phyloP scores from a whole-genome alignment of 2,888 invertebrate genomes.

The Rhingia rostrata region DNA sequence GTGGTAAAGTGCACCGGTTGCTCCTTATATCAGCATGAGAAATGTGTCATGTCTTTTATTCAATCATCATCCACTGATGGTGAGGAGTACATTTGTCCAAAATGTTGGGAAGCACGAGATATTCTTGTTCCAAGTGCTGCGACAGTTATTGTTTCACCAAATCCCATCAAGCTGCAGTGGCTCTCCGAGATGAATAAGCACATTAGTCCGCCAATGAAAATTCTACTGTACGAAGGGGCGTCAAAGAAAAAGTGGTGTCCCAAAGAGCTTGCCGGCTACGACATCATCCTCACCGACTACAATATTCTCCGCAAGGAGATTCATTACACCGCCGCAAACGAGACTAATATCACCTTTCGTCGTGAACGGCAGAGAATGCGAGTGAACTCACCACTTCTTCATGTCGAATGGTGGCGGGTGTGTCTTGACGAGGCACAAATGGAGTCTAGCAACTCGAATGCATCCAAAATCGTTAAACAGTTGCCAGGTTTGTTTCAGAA shows the following conservation, averaged over 20 bases:
- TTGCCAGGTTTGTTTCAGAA: constrained; percentile 76
- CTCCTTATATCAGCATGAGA: constrained; percentile 85
- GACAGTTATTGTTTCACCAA: constrained; percentile 89
- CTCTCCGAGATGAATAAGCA: constrained; percentile 87
- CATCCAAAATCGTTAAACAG: constrained; percentile 83
- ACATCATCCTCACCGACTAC: constrained; percentile 90
- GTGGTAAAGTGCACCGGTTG: constrained; percentile 85
- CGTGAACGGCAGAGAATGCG: constrained; percentile 86
- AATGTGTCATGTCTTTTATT: constrained; percentile 84
- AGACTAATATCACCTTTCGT: constrained; percentile 82
- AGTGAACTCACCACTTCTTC: constrained; percentile 87
- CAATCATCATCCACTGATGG: background rate
- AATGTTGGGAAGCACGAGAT: constrained; percentile 84
- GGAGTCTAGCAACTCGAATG: constrained; percentile 85
- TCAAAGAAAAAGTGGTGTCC: constrained; percentile 84
- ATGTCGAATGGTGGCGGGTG: constrained; percentile 90
- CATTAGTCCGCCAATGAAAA: constrained; percentile 81
- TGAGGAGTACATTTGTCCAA: constrained; percentile 85
- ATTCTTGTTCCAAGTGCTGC: constrained; percentile 83
- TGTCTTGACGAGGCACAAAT: constrained; percentile 92
- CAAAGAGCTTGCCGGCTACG: constrained; percentile 85
- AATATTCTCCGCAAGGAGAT: constrained; percentile 86
- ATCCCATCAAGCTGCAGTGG: constrained; percentile 88
- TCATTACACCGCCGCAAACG: constrained; percentile 84
- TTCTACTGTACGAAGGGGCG: constrained; percentile 84